Evolutionary conservation across 2,888 invertebrate species (phyloP).

Genomic region (Sympetrum striolatum): DNA sequence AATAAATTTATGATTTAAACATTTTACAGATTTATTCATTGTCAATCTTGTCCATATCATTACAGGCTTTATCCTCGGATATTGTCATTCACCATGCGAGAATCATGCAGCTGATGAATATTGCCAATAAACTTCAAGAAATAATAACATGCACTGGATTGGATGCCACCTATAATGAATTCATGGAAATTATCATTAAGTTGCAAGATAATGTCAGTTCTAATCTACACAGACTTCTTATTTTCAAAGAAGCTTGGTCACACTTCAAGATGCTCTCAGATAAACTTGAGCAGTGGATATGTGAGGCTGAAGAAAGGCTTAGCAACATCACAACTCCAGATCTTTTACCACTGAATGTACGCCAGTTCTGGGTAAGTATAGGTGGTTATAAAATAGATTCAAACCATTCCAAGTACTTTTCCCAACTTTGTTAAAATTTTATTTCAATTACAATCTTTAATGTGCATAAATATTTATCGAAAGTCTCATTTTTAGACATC

Average conservation of each 20-base stretch:
- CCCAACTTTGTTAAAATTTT: too few species aligned
- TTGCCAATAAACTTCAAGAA: constrained; percentile 76
- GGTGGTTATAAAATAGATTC: not conserved
- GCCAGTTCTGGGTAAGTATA: constrained; percentile 76
- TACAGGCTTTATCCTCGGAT: constrained; percentile 75
- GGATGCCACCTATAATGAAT: constrained; percentile 75
- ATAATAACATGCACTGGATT: constrained; percentile 77
- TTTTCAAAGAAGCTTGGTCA: constrained; percentile 62
- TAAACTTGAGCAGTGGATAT: constrained; percentile 79
- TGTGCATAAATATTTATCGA: too few species aligned
- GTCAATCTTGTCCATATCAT: constrained; percentile 22
- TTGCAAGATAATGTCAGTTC: constrained; percentile 79
- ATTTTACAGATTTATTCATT: too few species aligned
- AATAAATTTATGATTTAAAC: not conserved
- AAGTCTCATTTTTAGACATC: too few species aligned
- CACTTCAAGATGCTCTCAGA: constrained; percentile 77
- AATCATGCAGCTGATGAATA: constrained; percentile 73
- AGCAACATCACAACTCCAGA: constrained; percentile 69
- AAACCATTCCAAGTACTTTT: too few species aligned
- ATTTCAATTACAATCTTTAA: too few species aligned
- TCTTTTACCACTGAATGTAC: constrained; percentile 73
- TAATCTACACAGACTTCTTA: constrained; percentile 72
- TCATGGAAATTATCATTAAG: constrained; percentile 74
- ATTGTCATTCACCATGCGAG: constrained; percentile 82
- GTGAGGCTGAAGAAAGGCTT: constrained; percentile 74